Base-by-base conservation (phyloP, 2,888 invertebrate species). In the Brachyopa scutellaris region DNA sequence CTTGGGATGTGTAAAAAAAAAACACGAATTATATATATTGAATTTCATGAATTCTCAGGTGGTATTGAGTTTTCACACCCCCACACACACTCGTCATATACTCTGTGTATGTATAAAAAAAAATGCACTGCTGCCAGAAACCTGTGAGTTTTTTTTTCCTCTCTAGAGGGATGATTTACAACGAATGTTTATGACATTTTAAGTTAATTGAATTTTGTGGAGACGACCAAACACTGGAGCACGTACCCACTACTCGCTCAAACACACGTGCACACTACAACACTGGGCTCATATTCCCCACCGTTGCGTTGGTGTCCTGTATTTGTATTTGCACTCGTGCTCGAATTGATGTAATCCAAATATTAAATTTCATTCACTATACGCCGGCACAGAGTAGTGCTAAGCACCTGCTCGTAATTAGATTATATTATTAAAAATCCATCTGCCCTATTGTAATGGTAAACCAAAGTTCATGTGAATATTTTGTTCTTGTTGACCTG, bases 121-220 rank as follows among this genome's bases (percentile, higher is more conserved):
- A 55, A 67, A 38, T 74, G 55, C 45, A 47, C 45, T 51, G 33
- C 66, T 13, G 15, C 23, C 73, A 11, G 7, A 11, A 21, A 69
- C 53, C 76, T 61, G 55, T 47, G 45, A 15, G 69, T 69, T 61
- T 61, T 33, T 38, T 26, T 19, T 29, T n/a, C 5, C 29, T 3
- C 38, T 13, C 40, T 4, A 19, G 66, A 26, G 47, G 47, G 29
- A 69, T 80, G 76, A 76, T 80, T 76, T 76, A 80, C 80, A 80
- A 62, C 59, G 80, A 80, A 69, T 80, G 80, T 70, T 80, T 80
- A 80, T 70, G 80, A 80, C 80, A 80, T 80, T 80, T 76, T 76
- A 76, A 80, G 69, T 80, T 80, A 80, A 80, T 80, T 80, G 80
- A 80, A 80, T 80, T 80, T 76, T 57, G 80, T 69, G 64, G 59